These are phyloP conservation scores for Drosophila tripunctata DNA, from an alignment of 2,888 invertebrate genomes.

Conservation along the genomic window DNA sequence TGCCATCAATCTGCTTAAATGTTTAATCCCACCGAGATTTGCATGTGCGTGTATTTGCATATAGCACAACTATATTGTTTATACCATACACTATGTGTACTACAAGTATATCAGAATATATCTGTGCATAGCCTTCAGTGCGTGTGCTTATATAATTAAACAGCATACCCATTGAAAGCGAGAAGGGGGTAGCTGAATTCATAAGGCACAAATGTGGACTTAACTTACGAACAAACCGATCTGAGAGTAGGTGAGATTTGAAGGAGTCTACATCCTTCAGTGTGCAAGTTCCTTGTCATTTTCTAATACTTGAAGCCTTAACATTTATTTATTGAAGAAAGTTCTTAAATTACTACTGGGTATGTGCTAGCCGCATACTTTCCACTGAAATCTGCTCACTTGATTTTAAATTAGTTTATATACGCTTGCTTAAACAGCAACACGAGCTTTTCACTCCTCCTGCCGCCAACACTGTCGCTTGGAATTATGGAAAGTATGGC, in stretches of 20 bases:
- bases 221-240: too few relatives aligned
- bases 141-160: slow-evolving; percentile 27
- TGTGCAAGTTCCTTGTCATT: too few relatives aligned
- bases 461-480: slow-evolving; percentile 2
- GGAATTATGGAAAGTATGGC: slow-evolving; percentile 58
- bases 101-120: background rate
- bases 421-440: slow-evolving; percentile 71
- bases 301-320: too few relatives aligned
- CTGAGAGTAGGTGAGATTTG: too few relatives aligned
- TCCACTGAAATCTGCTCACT: background rate
- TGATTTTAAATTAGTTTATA: slow-evolving; percentile 68
- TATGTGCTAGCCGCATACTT: slow-evolving; percentile 3
- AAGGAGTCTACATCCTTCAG: too few relatives aligned
- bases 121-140: slow-evolving; percentile 15
- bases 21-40: slow-evolving; percentile 74
- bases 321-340: too few relatives aligned
- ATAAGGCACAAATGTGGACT: too few relatives aligned
- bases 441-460: slow-evolving; percentile 36
- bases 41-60: slow-evolving; percentile 49
- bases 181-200: background rate
- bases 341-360: too few relatives aligned
- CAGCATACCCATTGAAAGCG: background rate
- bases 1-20: slow-evolving; percentile 77
- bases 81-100: too few relatives aligned
- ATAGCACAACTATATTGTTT: background rate